These are phyloP conservation scores for Peromyscus californicus DNA, from an alignment of 2,113 vertebrate genomes.

Conservation along the genomic window DNA sequence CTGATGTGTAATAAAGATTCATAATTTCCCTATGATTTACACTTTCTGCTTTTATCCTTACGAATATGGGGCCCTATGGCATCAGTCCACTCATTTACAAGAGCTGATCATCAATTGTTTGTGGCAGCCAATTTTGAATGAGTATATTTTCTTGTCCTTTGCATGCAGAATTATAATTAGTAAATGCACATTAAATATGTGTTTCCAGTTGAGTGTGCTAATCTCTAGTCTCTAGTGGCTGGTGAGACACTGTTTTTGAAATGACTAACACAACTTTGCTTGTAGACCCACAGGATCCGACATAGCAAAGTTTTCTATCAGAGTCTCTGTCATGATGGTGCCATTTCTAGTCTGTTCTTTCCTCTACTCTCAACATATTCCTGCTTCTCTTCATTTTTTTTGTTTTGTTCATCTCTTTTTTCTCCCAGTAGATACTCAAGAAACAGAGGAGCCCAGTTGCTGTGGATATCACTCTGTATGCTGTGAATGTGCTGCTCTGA, in stretches of 20 bases:
- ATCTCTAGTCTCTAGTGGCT: constrained; percentile 8
- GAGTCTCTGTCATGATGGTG: too few relatives aligned
- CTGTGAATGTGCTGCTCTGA: too few relatives aligned
- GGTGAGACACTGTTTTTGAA: neutral
- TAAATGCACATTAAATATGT: neutral
- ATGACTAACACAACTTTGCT: neutral
- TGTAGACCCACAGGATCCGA: neutral
- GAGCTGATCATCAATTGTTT: neutral
- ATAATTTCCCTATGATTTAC: neutral
- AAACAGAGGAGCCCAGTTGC: neutral
- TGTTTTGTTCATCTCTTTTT: neutral
- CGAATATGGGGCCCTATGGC: too few relatives aligned
- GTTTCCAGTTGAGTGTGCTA: neutral
- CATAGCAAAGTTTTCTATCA: neutral
- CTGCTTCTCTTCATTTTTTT: neutral
- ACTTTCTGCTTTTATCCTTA: neutral
- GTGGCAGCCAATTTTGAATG: neutral
- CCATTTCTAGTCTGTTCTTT: neutral
- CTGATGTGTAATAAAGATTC: neutral
- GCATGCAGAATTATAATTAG: neutral
- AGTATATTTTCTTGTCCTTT: neutral
- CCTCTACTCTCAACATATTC: too few relatives aligned
- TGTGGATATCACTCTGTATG: too few relatives aligned
- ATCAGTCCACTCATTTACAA: neutral
- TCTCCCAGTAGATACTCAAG: neutral